These are phyloP conservation scores for Drosophila arawakana DNA, from an alignment of 1,140 invertebrate genomes.

Conservation along the genomic window DNA sequence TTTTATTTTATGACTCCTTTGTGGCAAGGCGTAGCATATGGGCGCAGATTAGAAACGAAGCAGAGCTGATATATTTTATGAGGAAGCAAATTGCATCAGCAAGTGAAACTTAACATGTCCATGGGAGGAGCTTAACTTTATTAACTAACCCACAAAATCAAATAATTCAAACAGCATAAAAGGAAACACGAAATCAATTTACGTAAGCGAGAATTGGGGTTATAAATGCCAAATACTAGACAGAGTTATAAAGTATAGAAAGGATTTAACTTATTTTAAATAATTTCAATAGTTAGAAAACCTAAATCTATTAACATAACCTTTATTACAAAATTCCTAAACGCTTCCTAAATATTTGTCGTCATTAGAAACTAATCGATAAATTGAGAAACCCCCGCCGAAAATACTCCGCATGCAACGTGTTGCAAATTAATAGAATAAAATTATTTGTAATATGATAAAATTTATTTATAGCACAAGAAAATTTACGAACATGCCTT, in stretches of 20 bases:
- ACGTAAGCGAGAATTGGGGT: conserved; percentile 2
- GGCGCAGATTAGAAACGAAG: conserved; percentile 75
- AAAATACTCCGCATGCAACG: background rate
- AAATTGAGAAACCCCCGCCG: background rate
- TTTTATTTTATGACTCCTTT: conserved; percentile 73
- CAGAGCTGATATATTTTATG: conserved; percentile 43
- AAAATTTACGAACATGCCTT: background rate
- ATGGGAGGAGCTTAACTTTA: conserved; percentile 51
- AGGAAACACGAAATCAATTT: conserved; percentile 26
- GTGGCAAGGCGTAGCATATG: conserved; percentile 58
- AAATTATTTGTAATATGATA: background rate
- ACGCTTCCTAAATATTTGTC: background rate
- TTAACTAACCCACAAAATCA: conserved; percentile 34
- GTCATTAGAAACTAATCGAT: conserved; percentile 3
- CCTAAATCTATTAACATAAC: too few species aligned
- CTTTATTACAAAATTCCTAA: too few species aligned
- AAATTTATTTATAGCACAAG: conserved; percentile 8
- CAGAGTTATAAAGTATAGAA: background rate
- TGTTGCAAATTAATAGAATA: conserved; percentile 2
- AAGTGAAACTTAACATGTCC: conserved; percentile 43
- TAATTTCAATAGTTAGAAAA: too few species aligned
- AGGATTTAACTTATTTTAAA: background rate
- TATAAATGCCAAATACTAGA: conserved; percentile 4
- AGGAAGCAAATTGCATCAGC: conserved; percentile 52
- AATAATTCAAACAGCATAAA: background rate